Evolutionary conservation across 1,140 invertebrate species (phyloP).

Genomic region (Elymnias hypermnestra): DNA sequence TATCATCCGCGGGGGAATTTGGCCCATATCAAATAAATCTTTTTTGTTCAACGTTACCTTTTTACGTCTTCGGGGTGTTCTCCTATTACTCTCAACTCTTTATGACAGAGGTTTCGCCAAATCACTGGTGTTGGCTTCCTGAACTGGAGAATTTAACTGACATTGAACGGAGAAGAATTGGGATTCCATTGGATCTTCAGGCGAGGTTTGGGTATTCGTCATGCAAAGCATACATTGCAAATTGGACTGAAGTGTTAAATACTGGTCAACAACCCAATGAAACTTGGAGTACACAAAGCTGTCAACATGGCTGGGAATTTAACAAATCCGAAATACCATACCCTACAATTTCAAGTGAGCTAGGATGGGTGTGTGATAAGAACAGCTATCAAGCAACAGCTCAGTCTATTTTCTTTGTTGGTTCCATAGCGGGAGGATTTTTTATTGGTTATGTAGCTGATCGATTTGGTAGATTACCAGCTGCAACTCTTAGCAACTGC

Average conservation of each 20-base stretch:
- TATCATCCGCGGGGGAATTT: slow-evolving; percentile 80
- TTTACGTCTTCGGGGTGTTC: slow-evolving; percentile 78
- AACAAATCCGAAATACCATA: slow-evolving; percentile 72
- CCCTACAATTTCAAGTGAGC: slow-evolving; percentile 56
- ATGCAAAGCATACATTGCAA: slow-evolving; percentile 42
- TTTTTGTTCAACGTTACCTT: slow-evolving; percentile 73
- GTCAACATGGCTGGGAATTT: slow-evolving; percentile 78
- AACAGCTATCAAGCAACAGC: slow-evolving; percentile 80
- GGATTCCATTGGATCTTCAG: slow-evolving; percentile 41
- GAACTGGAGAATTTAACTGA: slow-evolving; percentile 62
- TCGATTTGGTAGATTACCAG: slow-evolving; percentile 80
- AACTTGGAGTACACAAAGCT: slow-evolving; percentile 54
- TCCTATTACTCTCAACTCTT: slow-evolving; percentile 82
- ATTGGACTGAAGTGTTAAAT: slow-evolving; percentile 49
- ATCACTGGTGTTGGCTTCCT: slow-evolving; percentile 80
- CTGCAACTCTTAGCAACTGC: slow-evolving; percentile 79
- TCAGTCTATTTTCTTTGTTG: slow-evolving; percentile 80
- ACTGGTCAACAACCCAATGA: slow-evolving; percentile 27
- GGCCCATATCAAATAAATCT: slow-evolving; percentile 81
- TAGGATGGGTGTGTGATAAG: slow-evolving; percentile 81
- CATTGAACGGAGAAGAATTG: slow-evolving; percentile 49
- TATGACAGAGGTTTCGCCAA: slow-evolving; percentile 76
- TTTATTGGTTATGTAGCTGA: slow-evolving; percentile 82
- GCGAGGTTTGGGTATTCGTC: slow-evolving; percentile 48
- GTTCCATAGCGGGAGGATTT: slow-evolving; percentile 82